Evolutionary conservation across 1,140 invertebrate species (phyloP).

Genomic region (Pristionchus pacificus): DNA sequence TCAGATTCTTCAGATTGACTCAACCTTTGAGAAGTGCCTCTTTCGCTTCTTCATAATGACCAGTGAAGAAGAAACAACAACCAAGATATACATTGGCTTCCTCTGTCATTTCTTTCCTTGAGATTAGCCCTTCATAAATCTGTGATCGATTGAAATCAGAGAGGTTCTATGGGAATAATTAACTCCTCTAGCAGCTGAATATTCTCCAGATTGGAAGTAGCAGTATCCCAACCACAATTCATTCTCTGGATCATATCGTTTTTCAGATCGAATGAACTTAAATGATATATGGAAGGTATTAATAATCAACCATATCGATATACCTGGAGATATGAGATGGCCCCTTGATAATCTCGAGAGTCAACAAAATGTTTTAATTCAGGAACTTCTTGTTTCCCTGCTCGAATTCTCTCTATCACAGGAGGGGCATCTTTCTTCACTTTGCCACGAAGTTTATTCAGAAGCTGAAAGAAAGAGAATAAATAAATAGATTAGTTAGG

Average conservation of each 20-base stretch:
- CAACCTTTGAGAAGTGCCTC: constrained; percentile 60
- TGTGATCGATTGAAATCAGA: background rate
- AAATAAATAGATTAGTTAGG: too few species aligned
- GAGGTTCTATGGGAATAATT: background rate
- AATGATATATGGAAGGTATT: background rate
- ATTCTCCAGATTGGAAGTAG: background rate
- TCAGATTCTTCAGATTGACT: too few species aligned
- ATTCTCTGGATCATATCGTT: background rate
- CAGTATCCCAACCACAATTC: background rate
- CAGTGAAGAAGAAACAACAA: constrained; percentile 91
- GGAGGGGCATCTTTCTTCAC: background rate
- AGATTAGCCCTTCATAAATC: background rate
- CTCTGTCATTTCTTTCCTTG: background rate
- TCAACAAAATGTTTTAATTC: background rate
- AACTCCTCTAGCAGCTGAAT: background rate
- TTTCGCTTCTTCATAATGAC: constrained; percentile 71
- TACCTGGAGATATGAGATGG: background rate
- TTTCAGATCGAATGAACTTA: background rate
- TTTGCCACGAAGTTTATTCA: background rate
- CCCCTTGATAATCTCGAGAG: background rate
- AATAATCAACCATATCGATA: too few species aligned
- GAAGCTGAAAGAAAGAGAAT: background rate
- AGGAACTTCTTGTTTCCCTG: background rate
- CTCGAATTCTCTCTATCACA: background rate
- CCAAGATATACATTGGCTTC: constrained; percentile 74